Percentiles rank a stretch among this genome's conserved stretches.
Evolutionary conservation across 1,140 invertebrate genomes (phyloP).

Genomic region (Zophobas atratus): DNA sequence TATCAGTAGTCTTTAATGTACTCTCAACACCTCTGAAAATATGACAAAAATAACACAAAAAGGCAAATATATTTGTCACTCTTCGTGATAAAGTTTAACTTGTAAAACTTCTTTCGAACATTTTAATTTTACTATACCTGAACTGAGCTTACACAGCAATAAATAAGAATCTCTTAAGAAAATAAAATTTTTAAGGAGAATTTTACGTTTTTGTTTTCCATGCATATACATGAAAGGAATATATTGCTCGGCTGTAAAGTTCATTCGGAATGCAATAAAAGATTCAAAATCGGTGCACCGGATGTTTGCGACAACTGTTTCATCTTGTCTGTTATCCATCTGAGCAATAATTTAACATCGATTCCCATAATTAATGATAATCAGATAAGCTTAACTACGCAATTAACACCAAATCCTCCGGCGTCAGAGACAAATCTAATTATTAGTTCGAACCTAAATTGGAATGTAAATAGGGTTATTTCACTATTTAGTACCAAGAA

Average conservation of each 20-base stretch:
- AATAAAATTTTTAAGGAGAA: neutral
- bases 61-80: too few species aligned
- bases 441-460: slow-evolving; percentile 22
- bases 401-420: slow-evolving; percentile 36
- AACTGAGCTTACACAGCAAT: neutral
- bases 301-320: neutral
- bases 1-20: too few species aligned
- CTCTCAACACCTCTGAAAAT: too few species aligned
- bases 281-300: too few species aligned
- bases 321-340: slow-evolving; percentile 4
- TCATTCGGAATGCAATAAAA: too few species aligned
- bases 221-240: slow-evolving; percentile 27
- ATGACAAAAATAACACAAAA: too few species aligned
- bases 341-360: slow-evolving; percentile 26
- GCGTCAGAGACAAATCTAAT: slow-evolving; percentile 34
- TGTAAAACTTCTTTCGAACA: too few species aligned
- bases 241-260: neutral
- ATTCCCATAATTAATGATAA: slow-evolving; percentile 35
- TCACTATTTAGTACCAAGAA: slow-evolving; percentile 7
- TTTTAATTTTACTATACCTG: neutral
- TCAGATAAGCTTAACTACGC: slow-evolving; percentile 34
- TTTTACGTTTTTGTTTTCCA: slow-evolving; percentile 11
- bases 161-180: neutral
- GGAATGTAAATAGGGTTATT: slow-evolving; percentile 13
- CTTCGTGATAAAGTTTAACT: too few species aligned